Conservation (phyloP, 1,140 invertebrate genomes). For the Anastatus disparis region DNA sequence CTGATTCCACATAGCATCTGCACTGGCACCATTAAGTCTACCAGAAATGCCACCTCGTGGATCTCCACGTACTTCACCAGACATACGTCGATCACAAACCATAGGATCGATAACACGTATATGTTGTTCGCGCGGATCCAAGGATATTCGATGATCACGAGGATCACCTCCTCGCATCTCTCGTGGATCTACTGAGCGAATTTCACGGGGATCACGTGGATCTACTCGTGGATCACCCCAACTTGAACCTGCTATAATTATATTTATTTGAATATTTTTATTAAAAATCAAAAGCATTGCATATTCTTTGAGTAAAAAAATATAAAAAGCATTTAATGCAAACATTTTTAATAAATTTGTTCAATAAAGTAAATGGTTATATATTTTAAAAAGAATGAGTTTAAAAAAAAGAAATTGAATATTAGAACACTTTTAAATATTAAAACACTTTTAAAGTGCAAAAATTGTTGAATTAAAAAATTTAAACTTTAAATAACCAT, state of each 20-base stretch:
- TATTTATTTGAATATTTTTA: no score
- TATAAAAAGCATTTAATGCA: no score
- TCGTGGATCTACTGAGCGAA: conserved; percentile 68
- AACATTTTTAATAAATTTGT: no score
- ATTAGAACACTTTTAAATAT: no score
- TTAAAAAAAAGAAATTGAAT: not conserved
- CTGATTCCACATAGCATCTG: conserved; percentile 82
- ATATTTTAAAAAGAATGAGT: not conserved
- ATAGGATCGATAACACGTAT: conserved; percentile 71
- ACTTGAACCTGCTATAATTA: conserved; percentile 56
- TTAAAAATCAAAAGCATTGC: no score
- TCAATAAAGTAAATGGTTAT: no score
- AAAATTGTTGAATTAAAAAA: no score
- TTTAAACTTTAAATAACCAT: no score
- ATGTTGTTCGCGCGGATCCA: conserved; percentile 76
- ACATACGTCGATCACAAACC: conserved; percentile 64
- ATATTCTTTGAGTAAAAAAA: no score
- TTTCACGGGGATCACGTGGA: conserved; percentile 69
- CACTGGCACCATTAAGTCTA: conserved; percentile 73
- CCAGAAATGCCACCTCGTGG: conserved; percentile 82
- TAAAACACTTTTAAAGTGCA: no score
- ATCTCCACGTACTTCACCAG: conserved; percentile 72
- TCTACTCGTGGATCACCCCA: conserved; percentile 71
- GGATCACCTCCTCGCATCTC: conserved; percentile 66
- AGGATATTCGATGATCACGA: conserved; percentile 69